phyloP scores from a whole-genome alignment of 2,888 invertebrate genomes.

The Tenthredo distinguenda region DNA sequence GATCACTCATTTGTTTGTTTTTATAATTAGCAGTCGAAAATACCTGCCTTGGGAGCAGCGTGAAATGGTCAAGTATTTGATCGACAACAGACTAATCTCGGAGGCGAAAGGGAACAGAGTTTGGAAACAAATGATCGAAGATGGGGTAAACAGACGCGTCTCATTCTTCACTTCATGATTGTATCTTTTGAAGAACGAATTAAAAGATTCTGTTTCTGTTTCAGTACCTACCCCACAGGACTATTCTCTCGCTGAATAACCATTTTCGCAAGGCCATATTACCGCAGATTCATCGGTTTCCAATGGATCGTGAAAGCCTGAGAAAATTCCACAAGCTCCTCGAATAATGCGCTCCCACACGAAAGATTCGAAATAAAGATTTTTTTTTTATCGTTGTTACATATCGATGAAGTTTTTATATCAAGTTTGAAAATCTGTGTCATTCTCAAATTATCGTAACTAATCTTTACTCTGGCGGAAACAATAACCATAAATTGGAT shows the following conservation, averaged over 20 bases:
- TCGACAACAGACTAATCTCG: not conserved
- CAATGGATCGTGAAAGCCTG: not conserved
- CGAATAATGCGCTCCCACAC: not conserved
- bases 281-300: not conserved
- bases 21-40: not conserved
- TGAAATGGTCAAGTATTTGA: slow-evolving; percentile 15
- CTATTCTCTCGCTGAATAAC: not conserved
- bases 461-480: not conserved
- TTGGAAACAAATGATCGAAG: not conserved
- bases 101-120: slow-evolving; percentile 5
- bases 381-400: not conserved
- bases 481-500: too few relatives aligned
- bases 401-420: not conserved
- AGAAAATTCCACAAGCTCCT: not conserved
- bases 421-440: too few relatives aligned
- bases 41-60: slow-evolving; percentile 9
- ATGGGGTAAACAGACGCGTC: not conserved
- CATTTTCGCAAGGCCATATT: not conserved
- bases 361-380: not conserved
- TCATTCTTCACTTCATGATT: not conserved
- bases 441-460: too few relatives aligned
- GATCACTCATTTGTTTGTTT: not conserved
- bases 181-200: not conserved
- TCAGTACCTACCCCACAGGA: not conserved
- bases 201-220: not conserved